Percentiles rank a stretch among this genome's conserved stretches.
phyloP scores from a whole-genome alignment of 35 echinoderm and acorn worm genomes.

The Strongylocentrotus purpuratus region DNA sequence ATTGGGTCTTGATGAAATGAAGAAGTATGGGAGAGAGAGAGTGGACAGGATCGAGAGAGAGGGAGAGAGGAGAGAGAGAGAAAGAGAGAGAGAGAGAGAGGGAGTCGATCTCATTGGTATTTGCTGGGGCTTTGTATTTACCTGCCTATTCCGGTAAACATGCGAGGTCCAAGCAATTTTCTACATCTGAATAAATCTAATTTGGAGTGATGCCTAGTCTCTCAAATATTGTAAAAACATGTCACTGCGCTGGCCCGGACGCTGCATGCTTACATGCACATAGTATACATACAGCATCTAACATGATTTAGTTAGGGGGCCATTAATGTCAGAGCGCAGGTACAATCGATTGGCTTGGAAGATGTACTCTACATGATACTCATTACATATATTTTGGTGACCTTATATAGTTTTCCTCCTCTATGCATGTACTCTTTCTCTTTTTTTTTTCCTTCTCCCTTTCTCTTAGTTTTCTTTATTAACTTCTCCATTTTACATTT shows the following conservation, averaged over 20 bases:
- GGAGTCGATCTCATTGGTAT: background rate
- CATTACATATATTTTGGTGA: too few species aligned
- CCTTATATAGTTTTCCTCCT: background rate
- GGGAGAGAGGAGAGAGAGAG: background rate
- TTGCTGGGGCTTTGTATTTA: slow-evolving; percentile 1
- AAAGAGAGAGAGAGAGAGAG: background rate
- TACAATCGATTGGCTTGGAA: background rate
- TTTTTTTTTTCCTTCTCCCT: background rate
- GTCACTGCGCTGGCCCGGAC: background rate
- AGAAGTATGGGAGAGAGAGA: background rate
- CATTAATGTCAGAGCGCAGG: background rate
- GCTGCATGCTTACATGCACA: background rate
- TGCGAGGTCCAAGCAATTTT: slow-evolving; percentile 1
- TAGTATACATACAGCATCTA: background rate
- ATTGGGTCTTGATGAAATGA: slow-evolving; percentile 44
- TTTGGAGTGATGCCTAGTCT: slow-evolving; percentile 9
- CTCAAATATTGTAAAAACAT: slow-evolving; percentile 19
- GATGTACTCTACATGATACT: background rate
- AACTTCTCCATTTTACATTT: too few species aligned
- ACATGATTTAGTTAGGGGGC: background rate
- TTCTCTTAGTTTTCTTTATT: background rate
- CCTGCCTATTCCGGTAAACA: background rate
- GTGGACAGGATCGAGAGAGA: background rate
- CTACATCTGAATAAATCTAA: slow-evolving; percentile 19
- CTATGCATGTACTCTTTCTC: background rate